Conservation (phyloP, 1,140 invertebrate genomes). For the Leptestheria dahalacensis region DNA sequence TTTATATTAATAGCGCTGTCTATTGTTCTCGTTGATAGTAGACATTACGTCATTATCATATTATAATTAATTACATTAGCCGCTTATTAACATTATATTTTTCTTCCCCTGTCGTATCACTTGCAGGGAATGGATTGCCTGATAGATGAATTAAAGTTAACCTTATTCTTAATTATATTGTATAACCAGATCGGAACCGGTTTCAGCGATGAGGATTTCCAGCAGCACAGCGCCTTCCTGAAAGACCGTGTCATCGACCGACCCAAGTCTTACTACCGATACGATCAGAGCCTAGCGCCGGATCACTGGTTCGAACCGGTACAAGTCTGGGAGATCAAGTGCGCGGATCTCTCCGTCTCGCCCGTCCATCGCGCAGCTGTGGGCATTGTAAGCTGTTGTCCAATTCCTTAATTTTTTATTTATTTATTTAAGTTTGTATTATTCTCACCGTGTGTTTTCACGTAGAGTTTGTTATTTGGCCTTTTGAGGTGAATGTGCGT, state of each 20-base stretch:
- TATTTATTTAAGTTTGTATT: too few relatives aligned
- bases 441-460: conserved; percentile 10
- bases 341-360: conserved; percentile 92
- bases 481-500: too few relatives aligned
- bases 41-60: too few relatives aligned
- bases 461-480: too few relatives aligned
- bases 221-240: conserved; percentile 58
- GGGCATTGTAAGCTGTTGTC: conserved; percentile 52
- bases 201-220: conserved; percentile 83
- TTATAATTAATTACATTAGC: too few relatives aligned
- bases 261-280: conserved; percentile 76
- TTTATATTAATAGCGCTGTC: too few relatives aligned
- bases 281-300: conserved; percentile 55
- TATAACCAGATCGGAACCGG: conserved; percentile 79
- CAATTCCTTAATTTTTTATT: conserved; percentile 11
- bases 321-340: conserved; percentile 96
- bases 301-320: conserved; percentile 91
- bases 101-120: too few relatives aligned
- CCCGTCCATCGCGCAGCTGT: conserved; percentile 80
- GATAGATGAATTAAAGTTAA: not conserved
- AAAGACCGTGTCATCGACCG: conserved; percentile 54
- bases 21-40: too few relatives aligned
- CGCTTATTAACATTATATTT: too few relatives aligned
- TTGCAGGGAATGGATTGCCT: too few relatives aligned
- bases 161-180: not conserved